Percentiles rank a stretch among this genome's conserved stretches.
These are phyloP conservation scores for Lytechinus variegatus DNA, from an alignment of 35 echinoderm and acorn worm genomes.

Conservation along the genomic window DNA sequence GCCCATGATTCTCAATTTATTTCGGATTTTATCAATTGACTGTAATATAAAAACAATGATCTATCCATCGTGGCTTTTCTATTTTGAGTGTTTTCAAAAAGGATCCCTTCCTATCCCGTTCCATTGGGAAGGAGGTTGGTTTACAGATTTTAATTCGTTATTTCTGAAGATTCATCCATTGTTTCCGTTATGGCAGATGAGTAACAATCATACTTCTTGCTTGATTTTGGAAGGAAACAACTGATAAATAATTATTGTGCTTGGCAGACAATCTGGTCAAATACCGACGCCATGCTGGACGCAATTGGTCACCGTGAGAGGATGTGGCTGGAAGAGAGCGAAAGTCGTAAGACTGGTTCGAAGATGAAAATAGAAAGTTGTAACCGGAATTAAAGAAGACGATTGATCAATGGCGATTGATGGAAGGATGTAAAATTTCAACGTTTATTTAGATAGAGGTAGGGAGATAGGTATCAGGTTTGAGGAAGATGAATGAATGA, in stretches of 20 bases:
- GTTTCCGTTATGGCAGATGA: neutral
- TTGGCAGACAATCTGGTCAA: neutral
- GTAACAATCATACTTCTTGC: conserved; percentile 12
- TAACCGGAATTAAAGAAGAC: neutral
- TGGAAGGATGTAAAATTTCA: no score
- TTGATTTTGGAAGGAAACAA: neutral
- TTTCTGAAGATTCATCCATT: conserved; percentile 12
- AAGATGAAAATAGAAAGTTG: neutral
- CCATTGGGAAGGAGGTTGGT: neutral
- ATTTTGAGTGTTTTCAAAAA: neutral
- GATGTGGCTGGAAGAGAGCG: neutral
- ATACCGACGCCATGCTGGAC: neutral
- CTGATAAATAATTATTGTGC: neutral
- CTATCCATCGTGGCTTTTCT: neutral
- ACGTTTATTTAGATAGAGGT: no score
- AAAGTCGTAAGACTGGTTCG: neutral
- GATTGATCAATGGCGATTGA: neutral
- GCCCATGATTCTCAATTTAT: neutral
- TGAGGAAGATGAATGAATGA: no score
- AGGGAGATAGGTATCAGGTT: no score
- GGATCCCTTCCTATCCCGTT: neutral
- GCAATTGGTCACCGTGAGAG: neutral
- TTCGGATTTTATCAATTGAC: neutral
- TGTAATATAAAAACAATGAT: neutral
- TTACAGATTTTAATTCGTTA: neutral